A percentile compares a stretch with the other conserved stretches of the same genome.
phyloP scores from a whole-genome alignment of 2,888 invertebrate genomes.

The Limnephilus auricula region DNA sequence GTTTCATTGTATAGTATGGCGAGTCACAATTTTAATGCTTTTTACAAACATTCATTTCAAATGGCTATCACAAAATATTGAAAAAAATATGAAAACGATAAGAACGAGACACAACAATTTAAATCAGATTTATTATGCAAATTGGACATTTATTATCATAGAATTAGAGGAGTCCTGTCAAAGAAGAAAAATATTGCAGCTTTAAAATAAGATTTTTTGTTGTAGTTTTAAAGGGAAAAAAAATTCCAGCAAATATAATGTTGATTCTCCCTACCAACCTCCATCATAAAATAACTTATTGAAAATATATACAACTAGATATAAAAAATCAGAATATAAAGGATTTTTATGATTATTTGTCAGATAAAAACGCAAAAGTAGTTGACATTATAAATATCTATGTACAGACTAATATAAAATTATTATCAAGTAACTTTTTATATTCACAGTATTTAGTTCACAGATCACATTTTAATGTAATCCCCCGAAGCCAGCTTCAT shows the following conservation, averaged over 20 bases:
- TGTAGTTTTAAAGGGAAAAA: neutral
- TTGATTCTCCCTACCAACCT: neutral
- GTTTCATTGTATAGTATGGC: no score
- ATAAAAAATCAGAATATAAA: neutral
- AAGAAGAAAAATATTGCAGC: no score
- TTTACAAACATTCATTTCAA: no score
- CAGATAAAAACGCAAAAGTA: neutral
- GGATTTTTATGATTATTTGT: neutral
- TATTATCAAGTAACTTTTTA: neutral
- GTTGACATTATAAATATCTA: neutral
- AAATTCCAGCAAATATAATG: neutral
- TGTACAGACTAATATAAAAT: no score
- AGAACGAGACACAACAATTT: no score
- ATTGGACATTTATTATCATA: no score
- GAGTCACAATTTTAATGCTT: no score
- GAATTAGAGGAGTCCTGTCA: no score
- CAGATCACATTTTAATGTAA: slow-evolving; percentile 13
- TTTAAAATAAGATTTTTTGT: neutral
- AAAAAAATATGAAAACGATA: no score
- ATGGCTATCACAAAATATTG: no score
- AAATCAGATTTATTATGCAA: no score
- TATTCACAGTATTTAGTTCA: no score
- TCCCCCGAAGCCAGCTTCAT: neutral
- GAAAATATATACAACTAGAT: neutral
- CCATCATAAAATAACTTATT: neutral